phyloP scores from a whole-genome alignment of 2,113 vertebrate genomes.

The Chloroceryle aenea region DNA sequence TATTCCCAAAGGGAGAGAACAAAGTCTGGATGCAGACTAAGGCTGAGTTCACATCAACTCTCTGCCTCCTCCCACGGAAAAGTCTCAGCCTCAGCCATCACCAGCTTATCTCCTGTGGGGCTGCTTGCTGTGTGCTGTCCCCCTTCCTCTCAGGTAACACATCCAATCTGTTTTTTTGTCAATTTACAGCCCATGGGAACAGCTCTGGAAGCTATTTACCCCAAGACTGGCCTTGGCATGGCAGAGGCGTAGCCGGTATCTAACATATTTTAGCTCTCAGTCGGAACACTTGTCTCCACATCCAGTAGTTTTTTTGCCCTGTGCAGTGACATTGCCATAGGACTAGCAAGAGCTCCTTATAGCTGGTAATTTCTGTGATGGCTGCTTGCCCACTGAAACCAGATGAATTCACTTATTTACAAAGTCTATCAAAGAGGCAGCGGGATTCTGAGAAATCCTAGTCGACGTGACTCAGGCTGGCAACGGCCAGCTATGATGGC shows the following conservation, averaged over 20 bases:
- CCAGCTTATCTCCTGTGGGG: accelerated
- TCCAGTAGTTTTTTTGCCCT: not conserved
- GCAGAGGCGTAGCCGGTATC: not conserved
- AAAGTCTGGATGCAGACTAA: not conserved
- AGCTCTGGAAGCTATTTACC: not conserved
- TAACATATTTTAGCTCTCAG: not conserved
- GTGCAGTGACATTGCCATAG: not conserved
- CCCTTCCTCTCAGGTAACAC: not conserved
- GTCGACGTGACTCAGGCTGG: not conserved
- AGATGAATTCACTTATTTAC: not conserved
- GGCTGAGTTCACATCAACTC: not conserved
- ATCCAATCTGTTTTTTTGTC: not conserved
- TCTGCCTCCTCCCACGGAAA: not conserved
- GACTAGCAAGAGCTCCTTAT: not conserved
- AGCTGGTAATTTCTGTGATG: not conserved
- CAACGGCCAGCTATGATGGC: not conserved
- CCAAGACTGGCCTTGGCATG: not conserved
- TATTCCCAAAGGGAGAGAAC: not conserved
- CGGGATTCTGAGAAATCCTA: not conserved
- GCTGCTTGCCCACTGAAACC: not conserved
- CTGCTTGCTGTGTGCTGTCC: not conserved
- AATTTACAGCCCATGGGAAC: not conserved
- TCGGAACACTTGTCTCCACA: not conserved
- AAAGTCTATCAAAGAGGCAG: not conserved
- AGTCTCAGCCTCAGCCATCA: not conserved